Evolutionary conservation across 2,113 vertebrate genomes (phyloP), one percentile per base, ranked within the genome.

Genomic region (Daphoenositta chrysoptera): DNA sequence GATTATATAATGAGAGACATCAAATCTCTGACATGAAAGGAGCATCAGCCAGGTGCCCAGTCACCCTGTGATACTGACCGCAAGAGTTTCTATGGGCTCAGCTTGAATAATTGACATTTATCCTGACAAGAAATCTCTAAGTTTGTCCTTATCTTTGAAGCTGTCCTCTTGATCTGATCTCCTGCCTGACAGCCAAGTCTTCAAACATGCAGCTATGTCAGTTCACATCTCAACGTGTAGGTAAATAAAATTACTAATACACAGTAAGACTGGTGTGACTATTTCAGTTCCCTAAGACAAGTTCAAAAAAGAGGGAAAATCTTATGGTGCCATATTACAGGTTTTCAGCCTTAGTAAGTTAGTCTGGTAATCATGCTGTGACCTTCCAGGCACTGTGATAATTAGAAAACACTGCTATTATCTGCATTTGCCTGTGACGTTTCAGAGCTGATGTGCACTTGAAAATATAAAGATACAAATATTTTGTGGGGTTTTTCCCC

Each of bases 401-500:
- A 50, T 56, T 86, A 35, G 47, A 68, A 75, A 75, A 1, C 31
- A 58, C 7, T 86, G 27, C 27, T 76, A 13, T 4, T 47, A 10
- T 47, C 18, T 57, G 8, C 37, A 61, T 42, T 83, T 72, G 81
- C 8, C 48, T 81, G 54, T 57, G 40, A 75, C 47, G 7, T 22
- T 76, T 69, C 40, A 80, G 39, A 77, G 6, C 7, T 3, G 5
- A 15, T 60, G 21, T 40, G 7, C 6, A 31, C 51, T 6, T 61
- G 23, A 64, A 87, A 81, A 18, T 47, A 22, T 15, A 39, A 78
- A 83, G 6, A 9, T 45, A 50, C 7, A 7, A 31, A 65, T 42
- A 48, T 64, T 64, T 83, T 61, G 6, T 48, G 47, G 0, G 1
- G 0, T 2, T 47, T 53, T 66, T 19, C 16, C 13, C 13, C 31